Conservation (phyloP, 2,113 vertebrate species). For the Phylloscopus trochilus region DNA sequence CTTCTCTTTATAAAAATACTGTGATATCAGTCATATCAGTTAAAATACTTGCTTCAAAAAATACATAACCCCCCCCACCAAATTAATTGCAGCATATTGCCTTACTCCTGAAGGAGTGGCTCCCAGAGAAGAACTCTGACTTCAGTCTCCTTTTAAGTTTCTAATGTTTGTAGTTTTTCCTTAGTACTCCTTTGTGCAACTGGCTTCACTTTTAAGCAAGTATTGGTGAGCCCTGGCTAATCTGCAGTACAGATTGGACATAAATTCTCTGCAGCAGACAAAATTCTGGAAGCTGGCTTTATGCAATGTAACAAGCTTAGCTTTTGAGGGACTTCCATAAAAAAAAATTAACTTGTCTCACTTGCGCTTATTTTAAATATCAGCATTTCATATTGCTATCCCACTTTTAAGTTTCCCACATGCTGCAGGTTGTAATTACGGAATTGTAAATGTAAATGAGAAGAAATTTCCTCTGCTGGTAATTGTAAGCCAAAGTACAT, state of each 20-base stretch:
- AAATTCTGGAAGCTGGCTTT: neutral
- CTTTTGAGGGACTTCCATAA: neutral
- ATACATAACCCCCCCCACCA: accelerated
- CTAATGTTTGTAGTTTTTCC: neutral
- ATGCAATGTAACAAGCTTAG: neutral
- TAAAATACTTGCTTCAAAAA: neutral
- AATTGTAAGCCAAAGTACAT: neutral
- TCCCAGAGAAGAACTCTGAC: neutral
- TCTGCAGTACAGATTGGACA: neutral
- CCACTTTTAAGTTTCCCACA: neutral
- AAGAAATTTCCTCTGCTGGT: neutral
- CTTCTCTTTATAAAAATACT: neutral
- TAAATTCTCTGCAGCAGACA: neutral
- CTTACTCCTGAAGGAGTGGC: neutral
- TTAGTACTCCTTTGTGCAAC: neutral
- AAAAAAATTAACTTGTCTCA: neutral
- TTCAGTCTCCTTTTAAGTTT: neutral
- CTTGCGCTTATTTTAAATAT: neutral
- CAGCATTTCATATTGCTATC: neutral
- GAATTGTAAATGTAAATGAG: neutral
- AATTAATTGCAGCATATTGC: neutral
- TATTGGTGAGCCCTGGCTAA: neutral
- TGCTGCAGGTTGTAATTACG: neutral
- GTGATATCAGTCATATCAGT: neutral
- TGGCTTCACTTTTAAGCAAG: neutral